Percentiles rank a stretch among this genome's conserved stretches.
These are phyloP conservation scores for Neolamprologus caudopunctatus DNA, from an alignment of 2,113 vertebrate species.

Conservation along the genomic window DNA sequence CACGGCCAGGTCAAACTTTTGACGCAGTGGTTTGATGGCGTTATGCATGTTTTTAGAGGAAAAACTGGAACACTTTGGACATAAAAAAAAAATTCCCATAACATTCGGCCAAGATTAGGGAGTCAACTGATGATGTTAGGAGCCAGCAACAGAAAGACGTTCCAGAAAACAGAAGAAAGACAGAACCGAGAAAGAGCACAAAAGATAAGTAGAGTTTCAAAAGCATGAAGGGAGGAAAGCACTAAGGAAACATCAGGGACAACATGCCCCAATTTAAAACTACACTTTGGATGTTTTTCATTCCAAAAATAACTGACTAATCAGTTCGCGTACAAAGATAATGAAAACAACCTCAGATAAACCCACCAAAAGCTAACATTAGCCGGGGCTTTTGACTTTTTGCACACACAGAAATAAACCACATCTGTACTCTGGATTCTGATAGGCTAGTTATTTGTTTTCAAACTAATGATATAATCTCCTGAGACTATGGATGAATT, in stretches of 20 bases:
- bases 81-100: background rate
- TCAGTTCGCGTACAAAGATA: background rate
- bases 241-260: background rate
- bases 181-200: background rate
- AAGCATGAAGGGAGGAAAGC: background rate
- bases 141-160: background rate
- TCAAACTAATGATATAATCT: background rate
- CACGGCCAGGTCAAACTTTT: background rate
- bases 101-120: background rate
- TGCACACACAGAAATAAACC: constrained; percentile 11
- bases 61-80: background rate
- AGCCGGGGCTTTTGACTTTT: background rate
- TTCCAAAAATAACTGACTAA: constrained; percentile 18
- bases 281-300: constrained; percentile 1
- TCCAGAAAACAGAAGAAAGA: background rate
- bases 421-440: constrained; percentile 3
- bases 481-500: background rate
- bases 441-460: background rate
- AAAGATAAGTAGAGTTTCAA: background rate
- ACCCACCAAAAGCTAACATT: constrained; percentile 6
- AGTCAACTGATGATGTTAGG: background rate
- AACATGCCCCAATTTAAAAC: background rate
- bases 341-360: background rate
- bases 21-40: background rate
- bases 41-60: background rate